Evolutionary conservation across 2,888 invertebrate species (phyloP), one percentile per base, ranked within the genome.

Genomic region (Drosophila anceps): DNA sequence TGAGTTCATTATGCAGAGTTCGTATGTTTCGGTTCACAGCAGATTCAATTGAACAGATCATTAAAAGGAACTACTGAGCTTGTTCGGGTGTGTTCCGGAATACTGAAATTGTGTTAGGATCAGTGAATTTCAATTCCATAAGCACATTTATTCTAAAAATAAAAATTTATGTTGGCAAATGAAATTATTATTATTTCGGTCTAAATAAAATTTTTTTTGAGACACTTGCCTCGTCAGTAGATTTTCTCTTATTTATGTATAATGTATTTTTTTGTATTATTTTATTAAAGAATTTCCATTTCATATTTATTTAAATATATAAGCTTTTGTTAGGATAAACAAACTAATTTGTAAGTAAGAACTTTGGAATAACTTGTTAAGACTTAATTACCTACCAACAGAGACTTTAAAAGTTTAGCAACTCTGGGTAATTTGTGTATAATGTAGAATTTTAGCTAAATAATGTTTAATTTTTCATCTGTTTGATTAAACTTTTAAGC

Each of bases 1-100:
- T 44, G 8, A 50, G 10, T 54, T 8, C 18, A 29, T 31, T 27
- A 6, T 33, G 24, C n/a, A 37, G 10, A 37, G 31, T 24, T 15
- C 12, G 6, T 33, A 10, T 31, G 1, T 15, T 43, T 18, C 13
- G 1, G 46, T 27, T 59, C 46, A 13, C 37, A 29, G 9, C 13
- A 27, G 15, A 35, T 59, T 59, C 59, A 48, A 29, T 48, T 59
- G 46, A 59, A 48, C 27, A 48, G 37, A 46, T 15, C 18, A 27
- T 10, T 48, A 2, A 15, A 46, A 35, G 46, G 58, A 46, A 35
- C 58, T 13, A 8, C n/a, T 46, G 18, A 58, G 8, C 44, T 46
- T 9, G 27, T 46, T 46, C 27, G 24, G 13, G 12, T 8, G n/a
- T n/a, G 44, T 9, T 46, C 35, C 15, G 24, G 8, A 43, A 31